A percentile compares a stretch with the other conserved stretches of the same genome.
These are phyloP conservation scores for Stomatorhinus ivindoensis DNA, from an alignment of 2,113 vertebrate genomes.

Conservation along the genomic window DNA sequence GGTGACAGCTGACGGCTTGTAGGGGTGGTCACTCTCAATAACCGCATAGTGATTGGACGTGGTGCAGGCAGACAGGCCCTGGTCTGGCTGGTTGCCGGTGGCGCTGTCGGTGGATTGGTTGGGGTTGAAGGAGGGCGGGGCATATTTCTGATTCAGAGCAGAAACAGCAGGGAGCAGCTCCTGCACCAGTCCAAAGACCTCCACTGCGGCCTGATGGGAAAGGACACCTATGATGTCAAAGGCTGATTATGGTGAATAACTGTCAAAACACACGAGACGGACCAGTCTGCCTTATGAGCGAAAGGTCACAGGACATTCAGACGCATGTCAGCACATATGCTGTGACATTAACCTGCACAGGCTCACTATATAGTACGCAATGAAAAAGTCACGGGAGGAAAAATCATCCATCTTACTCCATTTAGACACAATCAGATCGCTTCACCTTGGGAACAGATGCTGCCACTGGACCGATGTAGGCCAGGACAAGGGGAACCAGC, in stretches of 20 bases:
- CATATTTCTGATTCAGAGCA: conserved; percentile 93
- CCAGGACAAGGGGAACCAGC: conserved; percentile 94
- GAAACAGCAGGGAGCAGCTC: conserved; percentile 91
- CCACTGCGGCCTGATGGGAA: conserved; percentile 79
- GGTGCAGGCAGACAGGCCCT: conserved; percentile 91
- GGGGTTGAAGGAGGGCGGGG: conserved; percentile 94
- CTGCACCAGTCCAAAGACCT: conserved; percentile 93
- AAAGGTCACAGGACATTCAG: neutral
- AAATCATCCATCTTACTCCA: neutral
- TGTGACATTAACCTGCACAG: neutral
- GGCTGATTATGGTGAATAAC: neutral
- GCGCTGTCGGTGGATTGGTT: conserved; percentile 98
- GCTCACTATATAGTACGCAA: neutral
- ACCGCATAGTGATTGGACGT: conserved; percentile 93
- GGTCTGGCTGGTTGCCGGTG: conserved; percentile 90
- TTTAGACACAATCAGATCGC: neutral
- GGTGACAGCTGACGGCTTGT: conserved; percentile 85
- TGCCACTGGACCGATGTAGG: conserved; percentile 94
- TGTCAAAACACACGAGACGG: neutral
- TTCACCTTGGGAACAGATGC: conserved; percentile 93
- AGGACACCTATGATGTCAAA: neutral
- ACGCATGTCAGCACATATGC: neutral
- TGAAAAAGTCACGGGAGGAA: neutral
- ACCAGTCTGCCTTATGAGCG: neutral
- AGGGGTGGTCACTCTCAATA: conserved; percentile 93